Conservation (phyloP, 2,113 vertebrate genomes). For the Myrmophylax atrothorax region DNA sequence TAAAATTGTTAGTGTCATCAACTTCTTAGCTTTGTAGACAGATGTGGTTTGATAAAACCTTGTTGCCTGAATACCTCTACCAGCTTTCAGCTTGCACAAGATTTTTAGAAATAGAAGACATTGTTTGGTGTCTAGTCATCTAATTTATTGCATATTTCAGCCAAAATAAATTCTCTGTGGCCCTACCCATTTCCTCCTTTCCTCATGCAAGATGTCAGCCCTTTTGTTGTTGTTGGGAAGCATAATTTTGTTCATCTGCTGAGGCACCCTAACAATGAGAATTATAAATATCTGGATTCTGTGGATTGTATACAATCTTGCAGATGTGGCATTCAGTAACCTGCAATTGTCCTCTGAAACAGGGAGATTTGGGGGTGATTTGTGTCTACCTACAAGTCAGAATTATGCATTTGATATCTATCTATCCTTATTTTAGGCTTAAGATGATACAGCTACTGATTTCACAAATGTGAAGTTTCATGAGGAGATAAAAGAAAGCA, state of each 20-base stretch:
- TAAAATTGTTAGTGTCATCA: neutral
- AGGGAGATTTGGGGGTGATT: neutral
- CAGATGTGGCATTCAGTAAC: accelerated
- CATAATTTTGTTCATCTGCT: neutral
- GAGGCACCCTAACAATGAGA: neutral
- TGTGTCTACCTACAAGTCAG: neutral
- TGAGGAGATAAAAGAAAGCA: neutral
- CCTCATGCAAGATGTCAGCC: neutral
- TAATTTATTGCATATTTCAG: neutral
- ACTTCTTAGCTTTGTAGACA: neutral
- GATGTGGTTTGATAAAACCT: conserved; percentile 12
- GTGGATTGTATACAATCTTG: neutral
- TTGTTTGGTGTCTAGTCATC: neutral
- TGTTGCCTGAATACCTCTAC: neutral
- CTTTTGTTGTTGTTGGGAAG: neutral
- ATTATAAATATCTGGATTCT: neutral
- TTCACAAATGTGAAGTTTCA: neutral
- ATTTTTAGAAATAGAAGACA: neutral
- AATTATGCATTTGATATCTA: neutral
- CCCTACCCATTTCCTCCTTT: conserved; percentile 7
- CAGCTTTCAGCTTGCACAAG: conserved; percentile 11
- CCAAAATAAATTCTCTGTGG: conserved; percentile 20
- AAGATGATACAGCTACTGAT: neutral
- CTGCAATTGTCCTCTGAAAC: neutral
- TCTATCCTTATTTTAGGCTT: neutral